phyloP scores from a whole-genome alignment of 2,888 invertebrate genomes.

The Lottia scabra region DNA sequence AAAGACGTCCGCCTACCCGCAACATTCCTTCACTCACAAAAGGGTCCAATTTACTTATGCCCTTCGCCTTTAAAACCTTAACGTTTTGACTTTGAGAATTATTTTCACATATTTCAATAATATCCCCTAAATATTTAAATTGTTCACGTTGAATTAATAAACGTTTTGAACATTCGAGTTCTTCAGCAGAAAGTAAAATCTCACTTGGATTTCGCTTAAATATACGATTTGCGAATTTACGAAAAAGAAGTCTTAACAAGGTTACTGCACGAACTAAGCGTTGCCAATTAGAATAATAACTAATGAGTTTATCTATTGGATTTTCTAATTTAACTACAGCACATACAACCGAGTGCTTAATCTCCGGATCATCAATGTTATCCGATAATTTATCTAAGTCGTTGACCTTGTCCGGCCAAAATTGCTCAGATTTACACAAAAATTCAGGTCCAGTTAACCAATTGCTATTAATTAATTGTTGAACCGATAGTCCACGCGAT shows the following conservation, averaged over 20 bases:
- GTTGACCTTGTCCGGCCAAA: not conserved
- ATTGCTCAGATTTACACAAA: not conserved
- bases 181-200: not conserved
- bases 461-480: not conserved
- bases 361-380: not conserved
- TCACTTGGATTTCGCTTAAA: not conserved
- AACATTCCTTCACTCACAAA: constrained; percentile 13
- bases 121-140: not conserved
- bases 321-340: not conserved
- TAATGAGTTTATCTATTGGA: not conserved
- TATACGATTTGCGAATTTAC: not conserved
- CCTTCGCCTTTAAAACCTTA: constrained; percentile 9
- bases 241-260: not conserved
- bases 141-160: constrained; percentile 2
- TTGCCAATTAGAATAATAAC: not conserved
- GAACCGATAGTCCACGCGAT: not conserved
- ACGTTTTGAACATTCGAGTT: not conserved
- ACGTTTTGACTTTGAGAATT: not conserved
- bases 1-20: constrained; percentile 20
- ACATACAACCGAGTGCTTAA: not conserved
- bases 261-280: not conserved
- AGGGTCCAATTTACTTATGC: constrained; percentile 21
- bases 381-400: not conserved
- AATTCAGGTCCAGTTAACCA: constrained; percentile 8
- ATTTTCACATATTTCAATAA: not conserved